These are phyloP conservation scores for Ptilorrhoa leucosticta DNA, from an alignment of 2,113 vertebrate genomes.

Conservation along the genomic window DNA sequence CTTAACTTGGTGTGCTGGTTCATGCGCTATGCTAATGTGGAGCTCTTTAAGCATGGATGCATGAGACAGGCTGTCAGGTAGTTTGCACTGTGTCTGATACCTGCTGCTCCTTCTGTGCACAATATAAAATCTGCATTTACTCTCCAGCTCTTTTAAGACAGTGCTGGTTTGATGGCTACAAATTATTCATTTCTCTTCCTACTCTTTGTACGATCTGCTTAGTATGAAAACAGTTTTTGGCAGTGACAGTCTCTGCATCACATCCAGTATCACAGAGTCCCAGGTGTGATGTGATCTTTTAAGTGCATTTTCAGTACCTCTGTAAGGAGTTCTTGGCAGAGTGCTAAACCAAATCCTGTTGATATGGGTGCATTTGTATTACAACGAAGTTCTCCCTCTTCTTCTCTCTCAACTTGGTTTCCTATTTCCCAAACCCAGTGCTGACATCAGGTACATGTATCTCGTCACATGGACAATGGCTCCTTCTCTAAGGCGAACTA, in stretches of 20 bases:
- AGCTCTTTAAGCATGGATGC: neutral
- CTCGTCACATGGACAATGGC: neutral
- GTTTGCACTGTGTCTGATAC: neutral
- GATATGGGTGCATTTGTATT: neutral
- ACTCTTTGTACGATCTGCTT: neutral
- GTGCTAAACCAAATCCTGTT: neutral
- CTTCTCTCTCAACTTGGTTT: neutral
- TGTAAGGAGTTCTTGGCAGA: neutral
- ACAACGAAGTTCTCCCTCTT: neutral
- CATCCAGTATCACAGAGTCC: neutral
- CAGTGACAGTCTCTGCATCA: neutral
- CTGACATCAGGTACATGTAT: neutral
- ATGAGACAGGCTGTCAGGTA: neutral
- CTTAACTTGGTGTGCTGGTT: neutral
- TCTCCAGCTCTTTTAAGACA: neutral
- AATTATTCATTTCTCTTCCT: neutral
- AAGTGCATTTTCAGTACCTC: neutral
- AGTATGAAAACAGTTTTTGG: neutral
- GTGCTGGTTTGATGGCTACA: neutral
- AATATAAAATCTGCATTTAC: neutral
- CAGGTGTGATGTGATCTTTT: neutral
- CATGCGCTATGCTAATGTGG: neutral
- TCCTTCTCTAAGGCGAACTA: neutral
- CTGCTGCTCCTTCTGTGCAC: neutral
- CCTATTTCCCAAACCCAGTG: neutral